Conservation (phyloP, 2,113 vertebrate genomes). For the Anseranas semipalmata region DNA sequence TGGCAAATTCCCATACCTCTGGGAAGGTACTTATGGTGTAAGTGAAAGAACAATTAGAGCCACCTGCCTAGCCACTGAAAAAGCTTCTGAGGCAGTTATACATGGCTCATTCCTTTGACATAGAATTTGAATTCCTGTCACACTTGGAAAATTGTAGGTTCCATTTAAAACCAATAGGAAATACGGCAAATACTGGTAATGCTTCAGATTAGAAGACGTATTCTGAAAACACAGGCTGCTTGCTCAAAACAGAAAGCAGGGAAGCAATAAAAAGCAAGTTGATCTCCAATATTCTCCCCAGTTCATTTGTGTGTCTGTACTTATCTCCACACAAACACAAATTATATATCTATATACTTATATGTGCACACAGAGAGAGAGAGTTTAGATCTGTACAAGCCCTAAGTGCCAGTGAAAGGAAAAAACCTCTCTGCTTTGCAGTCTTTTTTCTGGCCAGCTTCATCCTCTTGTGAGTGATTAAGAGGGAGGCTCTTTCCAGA, state of each 20-base stretch:
- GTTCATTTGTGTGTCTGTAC: not conserved
- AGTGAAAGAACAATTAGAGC: not conserved
- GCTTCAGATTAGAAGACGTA: not conserved
- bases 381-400: not conserved
- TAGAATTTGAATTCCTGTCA: not conserved
- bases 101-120: not conserved
- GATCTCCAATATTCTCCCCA: not conserved
- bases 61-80: not conserved
- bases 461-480: not conserved
- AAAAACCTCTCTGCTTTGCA: not conserved
- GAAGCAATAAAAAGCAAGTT: not conserved
- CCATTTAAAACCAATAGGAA: not conserved
- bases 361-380: not conserved
- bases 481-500: not conserved
- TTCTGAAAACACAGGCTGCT: not conserved
- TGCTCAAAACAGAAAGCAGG: not conserved
- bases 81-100: not conserved
- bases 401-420: not conserved
- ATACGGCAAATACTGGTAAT: not conserved
- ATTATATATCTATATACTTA: not conserved
- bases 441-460: not conserved
- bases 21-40: not conserved
- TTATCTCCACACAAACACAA: not conserved
- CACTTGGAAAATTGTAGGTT: not conserved
- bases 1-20: not conserved